Base-by-base conservation (phyloP, 1,140 invertebrate species). In the Tetragnatha versicolor region DNA sequence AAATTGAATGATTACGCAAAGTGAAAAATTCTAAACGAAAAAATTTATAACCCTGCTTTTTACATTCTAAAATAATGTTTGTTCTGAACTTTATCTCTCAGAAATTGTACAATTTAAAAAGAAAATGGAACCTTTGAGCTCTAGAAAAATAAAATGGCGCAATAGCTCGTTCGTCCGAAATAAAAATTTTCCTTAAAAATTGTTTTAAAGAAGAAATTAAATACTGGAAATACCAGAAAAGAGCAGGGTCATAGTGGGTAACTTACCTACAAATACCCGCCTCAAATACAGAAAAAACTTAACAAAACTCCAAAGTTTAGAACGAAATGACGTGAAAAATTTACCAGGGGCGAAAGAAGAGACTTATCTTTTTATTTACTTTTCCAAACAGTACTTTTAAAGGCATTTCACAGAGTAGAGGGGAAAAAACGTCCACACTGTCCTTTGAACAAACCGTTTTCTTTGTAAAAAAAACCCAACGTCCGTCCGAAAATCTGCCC, bases 371-470 rank as follows among this genome's bases (percentile, higher is more conserved):
- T 66, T 66, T 66, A 66, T 66, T 66, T 66, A 66, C 63, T 66
- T 66, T 66, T 66, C 63, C 20, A 66, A 66, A 66, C 63, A 27
- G 63, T 66, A 45, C 39, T 66, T 66, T 66, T 66, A 66, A 66
- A 66, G 39, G 37, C 49, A 47, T 39, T 27, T 66, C 39, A 29
- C 42, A 29, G 37, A 47, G 12, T 47, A 66, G 25, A 66, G 39
- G 20, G 20, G 42, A 39, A 66, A 20, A 7, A 29, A 29, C n/a
- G n/a, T 47, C 33, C 14, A 3, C 35, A 47, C 39, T 66, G 63
- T 66, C 42, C 63, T 66, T 66, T 66, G 60, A 66, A 66, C 63
- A 66, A 47, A 42, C 42, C 63, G 10, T 66, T 47, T 51, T 51
- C 17, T 69, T 35, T 51, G 17, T 33, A 49, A 53, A 53, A 70